Base-by-base conservation (phyloP, 2,797 vertebrate species). In the Serranus cabrilla region DNA sequence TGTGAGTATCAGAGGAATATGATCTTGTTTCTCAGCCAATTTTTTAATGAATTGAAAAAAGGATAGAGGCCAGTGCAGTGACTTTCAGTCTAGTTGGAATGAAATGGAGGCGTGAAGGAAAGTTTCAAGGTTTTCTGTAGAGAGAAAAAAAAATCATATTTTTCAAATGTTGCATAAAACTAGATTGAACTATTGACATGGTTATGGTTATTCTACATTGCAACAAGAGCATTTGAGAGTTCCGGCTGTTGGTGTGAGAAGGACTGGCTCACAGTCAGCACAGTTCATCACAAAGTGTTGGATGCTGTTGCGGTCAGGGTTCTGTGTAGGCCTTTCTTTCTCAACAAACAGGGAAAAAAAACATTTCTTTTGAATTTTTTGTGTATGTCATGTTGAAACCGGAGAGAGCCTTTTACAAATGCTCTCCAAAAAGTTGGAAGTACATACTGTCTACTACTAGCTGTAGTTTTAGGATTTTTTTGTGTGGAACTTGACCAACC, bases 131-230 rank as follows among this genome's bases (percentile, higher is more conserved):
- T 62, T 51, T 21, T 40, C 3, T 68, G 62, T 50, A 16, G 27
- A 52, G 27, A 27, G 9, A 45, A 18, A 27, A 16, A 55, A 21
- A 42, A 11, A 14, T 65, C 39, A 39, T 3, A 46, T 70, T 20
- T 62, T 62, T 75, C 11, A 74, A 57, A 71, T 56, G 7, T n/a
- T 56, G 18, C 37, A 61, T 52, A 39, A 55, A 59, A 58, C 31
- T 47, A 5, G 7, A 55, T 12, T 76, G 54, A 47, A 54, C 18
- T 3, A 39, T 51, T 39, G 4, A 40, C 34, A 34, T 8, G 7
- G 7, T 34, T 34, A 34, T 34, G 8, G 34, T 7, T 34, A 34
- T 46, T 70, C 4, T 37, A 7, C 20, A 27, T 63, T 23, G 34
- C 40, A 31, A 5, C 18, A 13, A 37, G 39, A 59, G n/a, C 11